phyloP scores from a whole-genome alignment of 1,140 invertebrate genomes.

The Dolichoris vasculosae region DNA sequence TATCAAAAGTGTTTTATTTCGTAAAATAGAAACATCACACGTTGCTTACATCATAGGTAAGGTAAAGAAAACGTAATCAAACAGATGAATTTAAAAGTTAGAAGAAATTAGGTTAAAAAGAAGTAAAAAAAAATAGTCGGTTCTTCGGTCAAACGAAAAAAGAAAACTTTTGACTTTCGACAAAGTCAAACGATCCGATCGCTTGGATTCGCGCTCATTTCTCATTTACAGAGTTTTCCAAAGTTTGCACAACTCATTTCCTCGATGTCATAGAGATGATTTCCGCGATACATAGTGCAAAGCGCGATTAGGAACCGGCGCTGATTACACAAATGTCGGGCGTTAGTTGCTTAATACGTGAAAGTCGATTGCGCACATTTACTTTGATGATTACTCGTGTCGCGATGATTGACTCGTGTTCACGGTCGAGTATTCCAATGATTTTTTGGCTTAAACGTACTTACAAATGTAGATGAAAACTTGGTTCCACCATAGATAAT shows the following conservation, averaged over 20 bases:
- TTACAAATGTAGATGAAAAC: too few relatives aligned
- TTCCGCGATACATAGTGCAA: neutral
- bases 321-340: neutral
- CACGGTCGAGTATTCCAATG: neutral
- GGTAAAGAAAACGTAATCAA: neutral
- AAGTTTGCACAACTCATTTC: neutral
- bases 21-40: neutral
- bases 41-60: too few relatives aligned
- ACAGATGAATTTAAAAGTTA: neutral
- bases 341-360: neutral
- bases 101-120: too few relatives aligned
- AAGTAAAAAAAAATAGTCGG: neutral
- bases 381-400: neutral
- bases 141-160: neutral
- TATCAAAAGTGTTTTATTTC: too few relatives aligned
- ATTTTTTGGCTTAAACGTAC: neutral
- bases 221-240: neutral
- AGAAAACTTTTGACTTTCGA: neutral
- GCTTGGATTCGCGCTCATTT: neutral
- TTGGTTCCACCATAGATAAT: too few relatives aligned
- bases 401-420: neutral
- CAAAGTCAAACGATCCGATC: neutral
- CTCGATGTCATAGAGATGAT: neutral
- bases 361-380: neutral
- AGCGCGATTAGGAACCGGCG: neutral